Evolutionary conservation across 2,113 vertebrate species (phyloP), one percentile per base, ranked within the genome.

Genomic region (Petroica traversi): DNA sequence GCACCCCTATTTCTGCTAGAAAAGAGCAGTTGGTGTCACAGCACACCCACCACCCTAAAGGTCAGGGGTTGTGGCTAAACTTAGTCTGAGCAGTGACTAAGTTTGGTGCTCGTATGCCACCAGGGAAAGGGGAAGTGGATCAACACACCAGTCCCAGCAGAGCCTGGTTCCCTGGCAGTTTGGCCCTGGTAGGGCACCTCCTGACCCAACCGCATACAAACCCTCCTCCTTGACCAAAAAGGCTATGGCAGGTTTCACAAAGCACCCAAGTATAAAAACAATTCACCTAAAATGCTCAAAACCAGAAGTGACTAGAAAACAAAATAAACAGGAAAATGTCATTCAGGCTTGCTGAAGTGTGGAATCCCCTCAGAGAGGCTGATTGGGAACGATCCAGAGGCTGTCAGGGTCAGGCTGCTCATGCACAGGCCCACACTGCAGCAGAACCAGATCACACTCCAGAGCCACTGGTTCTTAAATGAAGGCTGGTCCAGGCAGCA

Each of bases 171-270:
- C 26, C 19, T 7, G 2, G 31, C 3, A 5, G 22, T 63, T 54
- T 14, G 14, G 40, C 31, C 23, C 49, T 67, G 36, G 5, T 19
- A 69, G 14, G 46, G 22, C 46, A 45, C 19, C 61, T 77, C 45
- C 26, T 3, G 1, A 26, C 24, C 26, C 34, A 68, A 48, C 28
- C 9, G 12, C 5, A 3, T 28, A 57, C 52, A 81, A 55, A 43
- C 5, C 28, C n/a, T 52, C 45, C 25, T 45, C 29, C 41, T 48
- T 15, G 14, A 12, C 26, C 0, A 1, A 61, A 92, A 76, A 48
- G 19, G 23, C 48, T 62, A 33, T 0, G 0, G 46, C 1, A 1
- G 26, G 26, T 51, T 85, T 75, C 72, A 83, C 5, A 2, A 43
- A 59, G 25, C 57, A 81, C 33, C 2, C 28, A 22, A 48, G 19